Base-by-base conservation (phyloP, 2,797 vertebrate species). In the Catamblyrhynchus diadema region DNA sequence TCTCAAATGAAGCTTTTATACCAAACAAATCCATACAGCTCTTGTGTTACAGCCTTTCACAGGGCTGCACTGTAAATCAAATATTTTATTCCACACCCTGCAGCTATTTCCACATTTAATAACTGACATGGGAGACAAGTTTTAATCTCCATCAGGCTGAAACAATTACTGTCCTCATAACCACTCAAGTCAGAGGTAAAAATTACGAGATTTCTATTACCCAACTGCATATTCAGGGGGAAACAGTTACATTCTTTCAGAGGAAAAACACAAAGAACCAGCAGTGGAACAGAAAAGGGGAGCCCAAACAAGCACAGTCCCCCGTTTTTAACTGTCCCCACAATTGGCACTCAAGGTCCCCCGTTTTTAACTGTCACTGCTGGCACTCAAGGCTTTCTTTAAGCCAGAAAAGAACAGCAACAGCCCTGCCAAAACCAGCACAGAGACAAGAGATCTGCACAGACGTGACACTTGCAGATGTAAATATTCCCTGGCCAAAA, bases 101-200 rank as follows among this genome's bases (percentile, higher is more conserved):
- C 80, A 91, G 80, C 89, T 95, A 96, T 88, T 93, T 89, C 92
- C 70, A 93, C 71, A 73, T 92, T 97, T 95, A 96, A 92, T 81
- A 95, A 93, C 85, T 94, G 90, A 97, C 75, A 90, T 73, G 88
- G 89, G 94, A 97, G 93, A 95, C 73, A 70, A 93, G 87, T 66
- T 97, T 94, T 96, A 96, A 97, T 92, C 93, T 96, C 93, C 81
- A 80, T 88, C 57, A 90, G 64, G 45, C 77, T 93, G 87, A 92
- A 96, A 89, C 88, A 95, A 95, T 95, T 91, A 96, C 93, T 81
- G 79, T 82, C 79, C 72, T 77, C 75, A 90, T 77, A 96, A 88
- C 79, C 82, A 62, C 91, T 74, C 83, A 35, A 94, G 89, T 84
- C 86, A 78, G n/a, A 82, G 79, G 79, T 88, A 94, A 91, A 93